Evolutionary conservation across 2,888 invertebrate species (phyloP), one percentile per base, ranked within the genome.

Genomic region (Schizaphis graminum): DNA sequence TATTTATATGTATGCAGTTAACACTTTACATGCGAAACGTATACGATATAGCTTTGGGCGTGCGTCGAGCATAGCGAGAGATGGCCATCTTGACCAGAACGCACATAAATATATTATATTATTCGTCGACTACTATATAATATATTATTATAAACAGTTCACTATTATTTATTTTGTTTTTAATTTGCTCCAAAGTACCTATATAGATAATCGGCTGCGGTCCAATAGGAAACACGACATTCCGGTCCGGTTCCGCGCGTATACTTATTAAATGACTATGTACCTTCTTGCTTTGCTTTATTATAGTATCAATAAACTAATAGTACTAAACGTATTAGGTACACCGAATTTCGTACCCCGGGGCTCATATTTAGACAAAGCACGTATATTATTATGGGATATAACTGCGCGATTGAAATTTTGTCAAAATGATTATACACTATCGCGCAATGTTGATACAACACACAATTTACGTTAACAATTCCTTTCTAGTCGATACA

Each of bases 401-500:
- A 41, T 61, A 44, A 35, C 47, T 21, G 41, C 89, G 28, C 11
- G 85, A n/a, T 91, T 56, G 47, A 92, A 61, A 57, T 86, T 92
- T 92, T 92, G 92, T 92, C 92, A 92, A 87, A 92, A 92, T 57
- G n/a, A 61, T 86, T 87, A 87, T 88, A 77, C 57, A n/a, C 35
- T 16, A 35, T 49, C 26, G 26, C 11, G 61, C 61, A n/a, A 53
- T 91, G 41, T 91, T 84, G 41, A 67, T 53, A 91, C 84, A 91
- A 49, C 41, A 53, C 49, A 84, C 77, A 84, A 53, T 84, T 77
- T 91, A 84, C 28, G 77, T 84, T 91, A 91, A 91, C 84, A 28
- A 53, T 67, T 91, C 91, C 35, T 67, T 91, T 91, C 91, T 90
- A 89, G 44, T 41, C 24, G 4, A 44, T 89, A 77, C 13, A 41